These are phyloP conservation scores for Haemorhous mexicanus DNA, from an alignment of 2,113 vertebrate species.

Conservation along the genomic window DNA sequence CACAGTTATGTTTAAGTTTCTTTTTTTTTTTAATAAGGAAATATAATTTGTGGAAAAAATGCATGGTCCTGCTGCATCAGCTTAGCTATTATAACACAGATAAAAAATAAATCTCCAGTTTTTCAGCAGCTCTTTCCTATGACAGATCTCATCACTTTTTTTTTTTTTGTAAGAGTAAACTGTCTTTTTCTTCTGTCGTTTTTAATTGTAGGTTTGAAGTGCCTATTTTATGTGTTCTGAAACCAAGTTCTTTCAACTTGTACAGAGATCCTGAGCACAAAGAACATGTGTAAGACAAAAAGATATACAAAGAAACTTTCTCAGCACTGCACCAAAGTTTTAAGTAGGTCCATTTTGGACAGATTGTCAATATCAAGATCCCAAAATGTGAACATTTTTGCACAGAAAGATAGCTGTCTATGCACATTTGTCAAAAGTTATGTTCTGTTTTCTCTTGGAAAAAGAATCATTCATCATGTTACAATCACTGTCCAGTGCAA, in stretches of 20 bases:
- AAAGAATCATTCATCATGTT: conserved; percentile 42
- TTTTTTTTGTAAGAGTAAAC: neutral
- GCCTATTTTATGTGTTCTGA: neutral
- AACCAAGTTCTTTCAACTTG: neutral
- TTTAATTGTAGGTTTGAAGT: neutral
- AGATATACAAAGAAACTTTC: neutral
- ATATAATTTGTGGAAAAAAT: neutral
- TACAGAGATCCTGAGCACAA: neutral
- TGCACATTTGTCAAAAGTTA: conserved; percentile 32
- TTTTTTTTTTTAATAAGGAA: neutral
- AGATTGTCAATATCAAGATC: neutral
- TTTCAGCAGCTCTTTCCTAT: neutral
- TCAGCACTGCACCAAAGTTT: neutral
- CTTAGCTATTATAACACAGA: neutral
- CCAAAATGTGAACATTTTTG: neutral
- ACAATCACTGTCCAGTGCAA: conserved; percentile 10
- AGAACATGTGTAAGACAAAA: neutral
- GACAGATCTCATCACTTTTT: neutral
- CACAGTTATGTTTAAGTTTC: neutral
- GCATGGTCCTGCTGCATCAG: rapidly evolving
- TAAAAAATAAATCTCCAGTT: neutral
- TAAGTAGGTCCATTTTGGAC: neutral
- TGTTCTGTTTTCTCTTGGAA: neutral
- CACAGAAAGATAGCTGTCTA: conserved; percentile 1
- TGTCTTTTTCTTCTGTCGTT: neutral